Base-by-base conservation (phyloP, 2,797 vertebrate species). In the Micropoecilia bifurca region DNA sequence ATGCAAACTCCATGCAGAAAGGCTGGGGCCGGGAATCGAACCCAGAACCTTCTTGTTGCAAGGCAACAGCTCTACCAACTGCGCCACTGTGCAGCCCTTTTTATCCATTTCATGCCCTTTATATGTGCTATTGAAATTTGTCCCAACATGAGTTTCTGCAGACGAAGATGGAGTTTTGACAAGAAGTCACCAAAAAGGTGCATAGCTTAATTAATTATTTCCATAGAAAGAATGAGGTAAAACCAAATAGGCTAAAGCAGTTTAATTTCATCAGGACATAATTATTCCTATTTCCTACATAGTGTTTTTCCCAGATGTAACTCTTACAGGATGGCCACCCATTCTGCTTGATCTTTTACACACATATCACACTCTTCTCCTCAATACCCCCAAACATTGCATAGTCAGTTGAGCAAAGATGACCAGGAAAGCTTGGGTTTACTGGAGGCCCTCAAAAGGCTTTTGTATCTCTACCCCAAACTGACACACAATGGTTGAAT, bases 381-480 rank as follows among this genome's bases (percentile, higher is more conserved):
- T 87, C 89, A 90, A 89, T 81, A 83, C 85, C 90, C 90, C 88
- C 92, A 92, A 93, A 90, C 90, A 90, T 88, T 89, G 90, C 93
- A 93, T 90, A 87, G 92, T 92, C 92, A 94, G 93, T 95, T 91
- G 94, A 91, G 83, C 84, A 75, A 33, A 91, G 91, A 86, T 91
- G 90, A 90, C 86, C 88, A 87, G 85, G 75, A 90, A 88, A 82
- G 90, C 93, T 90, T 89, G 84, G 85, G 78, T 83, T 94, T 94
- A 94, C 93, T 93, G 92, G 92, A 94, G 94, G 83, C 86, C 79
- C 76, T 95, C 93, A 95, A 95, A 94, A 87, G 87, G 88, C 91
- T 90, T 91, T 94, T 95, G 93, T 95, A 9, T n/a, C 41, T 77
- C 77, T 75, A 82, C 86, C 72, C 76, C 78, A 78, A 88, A 90